phyloP scores from a whole-genome alignment of 2,797 vertebrate species.

The Notoglanidium macrostoma region DNA sequence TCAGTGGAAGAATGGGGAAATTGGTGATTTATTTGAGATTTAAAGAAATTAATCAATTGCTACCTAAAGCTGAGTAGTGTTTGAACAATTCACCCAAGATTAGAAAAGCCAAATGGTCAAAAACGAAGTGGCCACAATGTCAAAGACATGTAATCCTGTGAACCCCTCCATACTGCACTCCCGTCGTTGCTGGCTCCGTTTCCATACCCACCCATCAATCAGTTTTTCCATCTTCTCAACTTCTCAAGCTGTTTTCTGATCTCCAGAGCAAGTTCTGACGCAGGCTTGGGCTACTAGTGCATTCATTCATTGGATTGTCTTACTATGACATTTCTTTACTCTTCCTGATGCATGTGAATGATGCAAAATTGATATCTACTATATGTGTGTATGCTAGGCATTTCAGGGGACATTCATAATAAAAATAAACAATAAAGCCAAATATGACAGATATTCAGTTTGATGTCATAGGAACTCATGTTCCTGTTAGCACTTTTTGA shows the following conservation, averaged over 20 bases:
- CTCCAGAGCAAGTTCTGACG: neutral
- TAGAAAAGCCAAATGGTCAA: neutral
- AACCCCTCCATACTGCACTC: neutral
- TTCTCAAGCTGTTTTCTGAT: neutral
- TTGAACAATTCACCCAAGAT: neutral
- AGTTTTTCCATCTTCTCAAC: neutral
- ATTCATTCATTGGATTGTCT: neutral
- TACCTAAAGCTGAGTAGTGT: neutral
- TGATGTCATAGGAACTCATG: neutral
- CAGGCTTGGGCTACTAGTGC: neutral
- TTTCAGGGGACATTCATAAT: neutral
- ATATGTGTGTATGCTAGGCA: neutral
- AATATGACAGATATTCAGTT: neutral
- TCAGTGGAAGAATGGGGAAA: neutral
- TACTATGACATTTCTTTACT: neutral
- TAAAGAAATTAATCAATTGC: neutral
- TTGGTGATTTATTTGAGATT: neutral
- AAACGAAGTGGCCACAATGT: neutral
- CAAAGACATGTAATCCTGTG: neutral
- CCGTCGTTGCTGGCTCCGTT: neutral
- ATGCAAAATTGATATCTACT: neutral
- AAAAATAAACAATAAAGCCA: neutral
- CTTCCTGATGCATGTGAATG: too few relatives aligned
- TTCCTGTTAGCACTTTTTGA: neutral
- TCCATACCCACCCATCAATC: neutral